Evolutionary conservation across 2,113 vertebrate genomes (phyloP).

Genomic region (Bubo scandiacus): DNA sequence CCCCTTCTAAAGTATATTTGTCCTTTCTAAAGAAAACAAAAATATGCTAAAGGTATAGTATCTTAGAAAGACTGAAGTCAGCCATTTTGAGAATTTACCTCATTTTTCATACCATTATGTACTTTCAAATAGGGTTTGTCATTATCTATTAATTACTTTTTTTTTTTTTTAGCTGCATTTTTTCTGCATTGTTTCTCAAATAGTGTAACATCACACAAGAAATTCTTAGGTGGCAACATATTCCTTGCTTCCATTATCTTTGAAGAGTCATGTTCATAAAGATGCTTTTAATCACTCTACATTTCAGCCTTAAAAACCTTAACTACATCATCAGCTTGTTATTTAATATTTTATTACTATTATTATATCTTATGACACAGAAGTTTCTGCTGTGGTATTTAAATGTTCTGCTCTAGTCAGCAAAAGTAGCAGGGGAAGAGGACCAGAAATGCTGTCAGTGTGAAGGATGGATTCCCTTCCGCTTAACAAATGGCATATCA

Average conservation of each 20-base stretch:
- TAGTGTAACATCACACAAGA: not conserved
- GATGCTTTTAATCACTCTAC: not conserved
- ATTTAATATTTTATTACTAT: not conserved
- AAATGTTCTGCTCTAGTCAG: not conserved
- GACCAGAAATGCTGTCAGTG: not conserved
- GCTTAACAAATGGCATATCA: not conserved
- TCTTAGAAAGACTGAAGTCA: not conserved
- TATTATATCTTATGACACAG: not conserved
- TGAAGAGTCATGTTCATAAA: not conserved
- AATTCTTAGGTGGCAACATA: not conserved
- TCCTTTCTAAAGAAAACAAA: not conserved
- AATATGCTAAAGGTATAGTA: not conserved
- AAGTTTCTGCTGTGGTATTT: not conserved
- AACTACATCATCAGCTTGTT: not conserved
- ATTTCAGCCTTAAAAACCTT: not conserved
- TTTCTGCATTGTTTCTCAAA: not conserved
- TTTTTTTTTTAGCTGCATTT: not conserved
- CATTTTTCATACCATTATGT: not conserved
- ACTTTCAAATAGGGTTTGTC: not conserved
- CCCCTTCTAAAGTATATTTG: not conserved
- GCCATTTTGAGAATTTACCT: not conserved
- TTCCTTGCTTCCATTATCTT: not conserved
- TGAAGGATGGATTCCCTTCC: not conserved
- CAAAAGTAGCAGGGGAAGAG: not conserved
- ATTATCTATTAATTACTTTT: not conserved